These are phyloP conservation scores for Notiomystis cincta DNA, from an alignment of 2,113 vertebrate species.

Conservation along the genomic window DNA sequence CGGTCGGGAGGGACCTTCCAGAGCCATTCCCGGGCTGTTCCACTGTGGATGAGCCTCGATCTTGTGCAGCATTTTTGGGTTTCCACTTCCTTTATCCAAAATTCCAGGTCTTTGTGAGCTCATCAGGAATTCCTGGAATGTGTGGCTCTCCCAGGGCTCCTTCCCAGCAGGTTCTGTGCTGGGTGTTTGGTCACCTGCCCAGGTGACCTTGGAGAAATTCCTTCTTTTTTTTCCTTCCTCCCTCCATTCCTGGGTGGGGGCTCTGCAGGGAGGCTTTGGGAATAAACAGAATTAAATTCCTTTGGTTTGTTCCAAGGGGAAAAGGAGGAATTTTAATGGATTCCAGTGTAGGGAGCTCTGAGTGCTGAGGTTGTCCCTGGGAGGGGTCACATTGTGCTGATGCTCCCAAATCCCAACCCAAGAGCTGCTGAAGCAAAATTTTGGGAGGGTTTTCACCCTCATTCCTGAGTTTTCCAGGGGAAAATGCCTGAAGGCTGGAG, in stretches of 20 bases:
- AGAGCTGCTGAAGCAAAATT: neutral
- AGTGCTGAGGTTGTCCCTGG: rapidly evolving
- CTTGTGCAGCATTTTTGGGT: neutral
- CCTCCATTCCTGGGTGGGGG: neutral
- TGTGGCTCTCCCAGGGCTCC: neutral
- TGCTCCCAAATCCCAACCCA: neutral
- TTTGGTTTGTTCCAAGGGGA: neutral
- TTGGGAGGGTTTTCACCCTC: neutral
- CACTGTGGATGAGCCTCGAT: neutral
- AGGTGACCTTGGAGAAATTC: neutral
- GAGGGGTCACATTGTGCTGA: neutral
- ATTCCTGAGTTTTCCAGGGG: neutral
- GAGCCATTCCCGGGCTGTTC: neutral
- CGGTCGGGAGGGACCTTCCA: neutral
- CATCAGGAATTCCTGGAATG: neutral
- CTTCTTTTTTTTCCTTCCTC: neutral
- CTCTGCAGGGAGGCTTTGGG: neutral
- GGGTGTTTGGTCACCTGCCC: neutral
- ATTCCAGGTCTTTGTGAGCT: rapidly evolving
- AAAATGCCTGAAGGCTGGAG: neutral
- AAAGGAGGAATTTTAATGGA: neutral
- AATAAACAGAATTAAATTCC: neutral
- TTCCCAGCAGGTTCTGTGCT: neutral
- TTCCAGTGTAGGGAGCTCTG: neutral
- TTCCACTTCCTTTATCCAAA: rapidly evolving